Conservation (phyloP, 2,797 vertebrate species). For the Intellagama lesueurii region DNA sequence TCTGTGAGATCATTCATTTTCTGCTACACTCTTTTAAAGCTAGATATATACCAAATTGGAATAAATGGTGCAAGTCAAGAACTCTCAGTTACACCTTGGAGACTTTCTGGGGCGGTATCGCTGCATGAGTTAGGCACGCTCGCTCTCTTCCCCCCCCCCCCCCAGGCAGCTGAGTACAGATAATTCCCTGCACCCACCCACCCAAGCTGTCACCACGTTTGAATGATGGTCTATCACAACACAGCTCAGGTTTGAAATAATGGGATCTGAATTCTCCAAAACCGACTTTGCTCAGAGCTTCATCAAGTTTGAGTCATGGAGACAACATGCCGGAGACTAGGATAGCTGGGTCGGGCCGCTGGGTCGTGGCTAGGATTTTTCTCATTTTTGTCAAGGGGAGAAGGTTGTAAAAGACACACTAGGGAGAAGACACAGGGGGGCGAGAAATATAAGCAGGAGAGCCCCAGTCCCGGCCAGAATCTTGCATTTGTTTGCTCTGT, state of each 20-base stretch:
- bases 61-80: constrained; percentile 20
- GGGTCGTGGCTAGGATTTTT: not conserved
- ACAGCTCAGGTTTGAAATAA: not conserved
- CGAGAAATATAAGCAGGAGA: not conserved
- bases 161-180: not conserved
- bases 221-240: constrained; percentile 10
- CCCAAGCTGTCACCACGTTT: constrained; percentile 11
- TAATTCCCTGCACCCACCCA: constrained; percentile 13
- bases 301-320: not conserved
- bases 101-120: not conserved
- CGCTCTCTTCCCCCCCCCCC: not conserved
- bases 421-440: not conserved
- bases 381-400: too few relatives aligned
- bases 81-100: not conserved
- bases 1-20: not conserved
- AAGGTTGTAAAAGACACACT: too few relatives aligned
- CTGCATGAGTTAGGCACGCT: not conserved
- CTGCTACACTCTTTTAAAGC: not conserved
- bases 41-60: not conserved
- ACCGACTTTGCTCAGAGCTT: too few relatives aligned
- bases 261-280: fast-evolving
- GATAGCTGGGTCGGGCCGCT: not conserved
- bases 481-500: not conserved
- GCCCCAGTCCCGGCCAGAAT: not conserved
- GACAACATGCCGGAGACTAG: not conserved